These are phyloP conservation scores for Genyomyrus donnyi DNA, from an alignment of 2,113 vertebrate species.

Conservation along the genomic window DNA sequence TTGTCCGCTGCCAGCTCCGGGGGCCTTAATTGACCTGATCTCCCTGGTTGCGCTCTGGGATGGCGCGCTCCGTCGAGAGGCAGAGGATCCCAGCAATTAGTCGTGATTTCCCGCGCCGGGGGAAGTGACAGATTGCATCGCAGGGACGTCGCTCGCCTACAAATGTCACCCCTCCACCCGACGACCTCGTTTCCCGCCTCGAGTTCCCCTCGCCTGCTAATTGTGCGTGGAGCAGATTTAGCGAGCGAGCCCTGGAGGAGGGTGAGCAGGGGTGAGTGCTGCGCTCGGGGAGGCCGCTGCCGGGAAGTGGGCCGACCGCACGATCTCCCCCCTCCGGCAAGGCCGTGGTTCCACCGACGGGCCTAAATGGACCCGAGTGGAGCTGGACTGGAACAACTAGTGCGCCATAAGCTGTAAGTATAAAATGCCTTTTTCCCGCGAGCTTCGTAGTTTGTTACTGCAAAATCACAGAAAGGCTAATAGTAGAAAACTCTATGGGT, in stretches of 20 bases:
- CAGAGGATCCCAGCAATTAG: not conserved
- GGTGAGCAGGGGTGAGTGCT: not conserved
- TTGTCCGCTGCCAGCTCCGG: not conserved
- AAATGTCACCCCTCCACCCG: slow-evolving; percentile 1
- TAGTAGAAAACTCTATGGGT: not conserved
- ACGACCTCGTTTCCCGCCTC: not conserved
- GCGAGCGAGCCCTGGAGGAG: not conserved
- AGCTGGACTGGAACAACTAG: not conserved
- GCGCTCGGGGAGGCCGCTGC: not conserved
- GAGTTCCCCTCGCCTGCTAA: not conserved
- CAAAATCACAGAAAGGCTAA: not conserved
- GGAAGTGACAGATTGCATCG: slow-evolving; percentile 3
- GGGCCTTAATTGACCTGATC: not conserved
- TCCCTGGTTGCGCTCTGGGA: not conserved
- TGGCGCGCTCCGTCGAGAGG: not conserved
- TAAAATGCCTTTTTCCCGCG: not conserved
- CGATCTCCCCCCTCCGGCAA: not conserved
- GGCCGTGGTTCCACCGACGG: not conserved
- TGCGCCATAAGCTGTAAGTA: not conserved
- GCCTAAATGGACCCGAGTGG: not conserved
- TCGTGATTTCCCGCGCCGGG: not conserved
- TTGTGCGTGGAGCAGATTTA: not conserved
- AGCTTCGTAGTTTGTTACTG: not conserved
- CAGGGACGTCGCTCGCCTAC: not conserved
- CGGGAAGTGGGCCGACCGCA: not conserved